Percentiles rank a stretch among this genome's conserved stretches.
phyloP scores from a whole-genome alignment of 2,888 invertebrate genomes.

The Aricia artaxerxes region DNA sequence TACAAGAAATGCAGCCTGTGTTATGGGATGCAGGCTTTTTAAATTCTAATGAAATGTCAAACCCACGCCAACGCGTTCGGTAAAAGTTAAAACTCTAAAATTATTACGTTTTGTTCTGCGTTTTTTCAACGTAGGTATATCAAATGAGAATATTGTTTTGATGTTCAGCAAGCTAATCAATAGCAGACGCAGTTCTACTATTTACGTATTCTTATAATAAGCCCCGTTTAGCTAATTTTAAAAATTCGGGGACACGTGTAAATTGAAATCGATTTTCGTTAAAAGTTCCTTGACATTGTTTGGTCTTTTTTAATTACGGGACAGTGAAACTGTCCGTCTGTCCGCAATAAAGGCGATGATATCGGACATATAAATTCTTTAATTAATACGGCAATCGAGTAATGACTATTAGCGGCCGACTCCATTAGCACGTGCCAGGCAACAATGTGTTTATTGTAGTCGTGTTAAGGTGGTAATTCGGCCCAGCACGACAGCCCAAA shows the following conservation, averaged over 20 bases:
- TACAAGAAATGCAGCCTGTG: background rate
- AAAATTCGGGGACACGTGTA: background rate
- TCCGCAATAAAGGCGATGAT: constrained; percentile 35
- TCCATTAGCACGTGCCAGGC: constrained; percentile 59
- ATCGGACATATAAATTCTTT: constrained; percentile 44
- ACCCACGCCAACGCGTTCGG: too few species aligned
- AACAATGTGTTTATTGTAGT: constrained; percentile 56
- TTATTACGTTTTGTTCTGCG: too few species aligned
- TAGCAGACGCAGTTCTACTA: too few species aligned
- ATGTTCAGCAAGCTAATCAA: too few species aligned
- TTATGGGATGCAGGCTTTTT: background rate
- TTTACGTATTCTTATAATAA: too few species aligned
- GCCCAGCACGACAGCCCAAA: constrained; percentile 31
- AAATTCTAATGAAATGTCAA: too few species aligned
- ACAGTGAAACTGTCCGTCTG: constrained; percentile 35
- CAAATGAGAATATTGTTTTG: too few species aligned
- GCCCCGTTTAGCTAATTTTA: too few species aligned
- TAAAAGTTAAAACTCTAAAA: too few species aligned
- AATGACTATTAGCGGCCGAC: constrained; percentile 52
- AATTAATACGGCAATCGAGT: constrained; percentile 64
- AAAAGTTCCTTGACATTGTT: background rate
- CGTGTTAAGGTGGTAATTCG: constrained; percentile 61
- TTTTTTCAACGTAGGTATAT: too few species aligned
- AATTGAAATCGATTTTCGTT: constrained; percentile 17
- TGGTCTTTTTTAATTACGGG: constrained; percentile 20